A percentile compares a stretch with the other conserved stretches of the same genome.
These are phyloP conservation scores for Typhlichthys subterraneus DNA, from an alignment of 2,797 vertebrate species.

Conservation along the genomic window DNA sequence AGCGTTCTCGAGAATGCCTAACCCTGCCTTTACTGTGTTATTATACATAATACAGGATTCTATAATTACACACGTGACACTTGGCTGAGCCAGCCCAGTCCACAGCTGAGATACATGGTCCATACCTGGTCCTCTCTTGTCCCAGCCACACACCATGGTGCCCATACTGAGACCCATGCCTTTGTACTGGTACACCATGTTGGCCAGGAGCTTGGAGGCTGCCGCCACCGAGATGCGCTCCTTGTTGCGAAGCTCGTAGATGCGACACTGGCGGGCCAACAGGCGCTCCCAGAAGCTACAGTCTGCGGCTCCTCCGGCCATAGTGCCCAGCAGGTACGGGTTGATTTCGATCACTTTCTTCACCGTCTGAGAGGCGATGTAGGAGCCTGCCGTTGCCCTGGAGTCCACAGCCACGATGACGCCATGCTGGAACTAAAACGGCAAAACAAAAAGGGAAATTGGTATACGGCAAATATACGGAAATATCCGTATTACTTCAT, in stretches of 20 bases:
- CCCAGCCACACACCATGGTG: conserved; percentile 95
- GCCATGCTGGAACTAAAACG: conserved; percentile 83
- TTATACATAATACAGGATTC: too few relatives aligned
- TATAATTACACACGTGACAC: background rate
- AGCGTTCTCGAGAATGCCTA: too few relatives aligned
- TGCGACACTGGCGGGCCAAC: conserved; percentile 88
- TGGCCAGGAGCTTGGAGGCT: conserved; percentile 90
- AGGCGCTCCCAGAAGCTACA: conserved; percentile 93
- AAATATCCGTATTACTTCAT: too few relatives aligned
- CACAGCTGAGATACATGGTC: conserved; percentile 10
- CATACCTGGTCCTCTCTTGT: conserved; percentile 90
- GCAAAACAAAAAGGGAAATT: background rate
- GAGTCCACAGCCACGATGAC: conserved; percentile 92
- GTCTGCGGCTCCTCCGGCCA: conserved; percentile 90
- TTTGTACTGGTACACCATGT: conserved; percentile 97
- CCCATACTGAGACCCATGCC: conserved; percentile 95
- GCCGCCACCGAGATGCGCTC: conserved; percentile 91
- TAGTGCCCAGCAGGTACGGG: conserved; percentile 89
- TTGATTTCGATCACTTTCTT: conserved; percentile 96
- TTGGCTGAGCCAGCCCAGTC: background rate
- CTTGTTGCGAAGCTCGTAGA: conserved; percentile 93
- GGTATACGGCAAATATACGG: too few relatives aligned
- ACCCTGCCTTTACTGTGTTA: too few relatives aligned
- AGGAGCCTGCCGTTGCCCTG: conserved; percentile 87
- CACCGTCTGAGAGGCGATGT: conserved; percentile 90